phyloP scores from a whole-genome alignment of 2,113 vertebrate genomes.

The Lichenostomus cassidix region DNA sequence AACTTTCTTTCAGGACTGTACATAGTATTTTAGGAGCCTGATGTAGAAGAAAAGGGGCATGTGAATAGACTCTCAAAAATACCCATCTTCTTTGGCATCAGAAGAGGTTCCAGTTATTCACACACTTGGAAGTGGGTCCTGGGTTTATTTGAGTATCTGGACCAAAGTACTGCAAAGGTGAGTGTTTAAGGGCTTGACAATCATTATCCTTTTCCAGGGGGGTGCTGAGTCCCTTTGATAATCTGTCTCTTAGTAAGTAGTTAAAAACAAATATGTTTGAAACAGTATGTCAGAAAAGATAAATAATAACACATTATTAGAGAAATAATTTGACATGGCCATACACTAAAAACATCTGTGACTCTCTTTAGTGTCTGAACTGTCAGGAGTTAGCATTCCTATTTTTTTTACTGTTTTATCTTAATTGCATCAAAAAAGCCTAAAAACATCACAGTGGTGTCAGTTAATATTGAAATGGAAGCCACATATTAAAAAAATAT shows the following conservation, averaged over 20 bases:
- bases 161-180: background rate
- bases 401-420: background rate
- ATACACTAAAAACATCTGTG: background rate
- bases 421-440: background rate
- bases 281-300: background rate
- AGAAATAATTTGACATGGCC: background rate
- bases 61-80: background rate
- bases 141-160: background rate
- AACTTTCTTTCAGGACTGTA: background rate
- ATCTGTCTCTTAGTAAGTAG: background rate
- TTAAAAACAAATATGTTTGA: background rate
- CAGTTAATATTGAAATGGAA: background rate
- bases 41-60: background rate
- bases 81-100: background rate
- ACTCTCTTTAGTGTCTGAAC: background rate
- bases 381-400: background rate
- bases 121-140: rapidly evolving
- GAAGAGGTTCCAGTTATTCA: background rate
- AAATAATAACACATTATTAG: background rate
- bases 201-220: background rate
- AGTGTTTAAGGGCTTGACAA: background rate
- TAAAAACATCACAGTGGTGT: background rate
- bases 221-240: background rate
- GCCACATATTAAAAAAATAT: background rate
- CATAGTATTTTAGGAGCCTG: background rate